Percentiles rank a stretch among this genome's conserved stretches.
Conservation (phyloP, 2,888 invertebrate genomes). For the Scaptomyza cyrtandrae region DNA sequence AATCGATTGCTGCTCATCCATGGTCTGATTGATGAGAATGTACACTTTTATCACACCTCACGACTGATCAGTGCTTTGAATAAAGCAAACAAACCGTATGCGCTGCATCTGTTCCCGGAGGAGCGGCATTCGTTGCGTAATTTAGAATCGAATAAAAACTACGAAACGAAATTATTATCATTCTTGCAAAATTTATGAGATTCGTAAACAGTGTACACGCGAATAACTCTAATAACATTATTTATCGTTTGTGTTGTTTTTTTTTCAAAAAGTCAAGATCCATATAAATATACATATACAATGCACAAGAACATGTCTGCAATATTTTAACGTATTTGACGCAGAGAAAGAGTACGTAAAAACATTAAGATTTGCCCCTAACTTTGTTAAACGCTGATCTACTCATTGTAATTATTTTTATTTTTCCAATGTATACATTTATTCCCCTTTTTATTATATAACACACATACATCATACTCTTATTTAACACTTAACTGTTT, state of each 20-base stretch:
- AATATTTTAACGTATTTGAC: conserved; percentile 30
- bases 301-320: conserved; percentile 30
- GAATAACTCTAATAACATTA: conserved; percentile 24
- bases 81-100: conserved; percentile 97
- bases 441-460: conserved; percentile 16
- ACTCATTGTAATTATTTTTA: conserved; percentile 68
- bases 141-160: conserved; percentile 97
- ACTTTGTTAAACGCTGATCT: conserved; percentile 34
- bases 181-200: conserved; percentile 93
- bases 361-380: conserved; percentile 32
- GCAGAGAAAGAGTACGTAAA: conserved; percentile 17
- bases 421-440: conserved; percentile 48
- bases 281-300: conserved; percentile 5
- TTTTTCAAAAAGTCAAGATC: conserved; percentile 25
- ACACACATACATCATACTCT: conserved; percentile 28
- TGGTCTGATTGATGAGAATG: conserved; percentile 99
- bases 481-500: conserved; percentile 50
- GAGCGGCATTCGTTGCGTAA: conserved; percentile 98
- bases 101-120: conserved; percentile 97
- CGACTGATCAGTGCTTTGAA: conserved; percentile 95
- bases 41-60: conserved; percentile 98
- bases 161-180: conserved; percentile 96
- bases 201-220: conserved; percentile 53
- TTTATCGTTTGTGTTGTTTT: conserved; percentile 37
- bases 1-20: conserved; percentile 97